Base-by-base conservation (phyloP, 2,113 vertebrate species). In the Chloroceryle aenea region DNA sequence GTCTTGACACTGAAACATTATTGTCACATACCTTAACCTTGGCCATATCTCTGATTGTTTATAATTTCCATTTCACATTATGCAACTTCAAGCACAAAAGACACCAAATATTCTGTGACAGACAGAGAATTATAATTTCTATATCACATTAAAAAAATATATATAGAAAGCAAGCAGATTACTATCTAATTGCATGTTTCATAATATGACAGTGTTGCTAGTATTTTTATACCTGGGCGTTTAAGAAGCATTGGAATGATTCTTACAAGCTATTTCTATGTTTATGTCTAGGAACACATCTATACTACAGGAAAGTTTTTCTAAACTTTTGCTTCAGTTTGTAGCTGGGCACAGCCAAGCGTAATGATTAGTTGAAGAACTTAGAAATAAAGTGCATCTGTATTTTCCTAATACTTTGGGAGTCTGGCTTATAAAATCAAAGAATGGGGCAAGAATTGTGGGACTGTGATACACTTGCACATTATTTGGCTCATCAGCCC, bases 131-230 rank as follows among this genome's bases (percentile, higher is more conserved):
- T 88, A 90, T 43, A 3, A 4, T 45, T 91, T 93, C 62, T 9
- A 0, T 71, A 75, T 82, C 85, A 85, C 74, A 75, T 50, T 21
- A 72, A 82, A 93, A 71, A 59, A 56, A 81, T n/a, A n/a, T n/a
- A 83, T 29, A 71, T 72, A 74, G 91, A 94, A 95, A 72, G 56
- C 58, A 86, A 80, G 64, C 61, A 89, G 86, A 92, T 90, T 95
- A 90, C 56, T 89, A 76, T 58, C 63, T 92, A 88, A 83, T 59
- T 92, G 34, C 53, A 48, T 45, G 68, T 95, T 95, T 95, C 76
- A 61, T 81, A 95, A 93, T 80, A 62, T 8, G 20, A 17, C 59
- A 78, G 25, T 18, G 21, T 52, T 85, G 77, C 66, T 56, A 93
- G n/a, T 58, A 69, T 64, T 95, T 93, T 79, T 72, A 22, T 76